phyloP scores from a whole-genome alignment of 1,140 invertebrate species.

The Drosophila sucinea region DNA sequence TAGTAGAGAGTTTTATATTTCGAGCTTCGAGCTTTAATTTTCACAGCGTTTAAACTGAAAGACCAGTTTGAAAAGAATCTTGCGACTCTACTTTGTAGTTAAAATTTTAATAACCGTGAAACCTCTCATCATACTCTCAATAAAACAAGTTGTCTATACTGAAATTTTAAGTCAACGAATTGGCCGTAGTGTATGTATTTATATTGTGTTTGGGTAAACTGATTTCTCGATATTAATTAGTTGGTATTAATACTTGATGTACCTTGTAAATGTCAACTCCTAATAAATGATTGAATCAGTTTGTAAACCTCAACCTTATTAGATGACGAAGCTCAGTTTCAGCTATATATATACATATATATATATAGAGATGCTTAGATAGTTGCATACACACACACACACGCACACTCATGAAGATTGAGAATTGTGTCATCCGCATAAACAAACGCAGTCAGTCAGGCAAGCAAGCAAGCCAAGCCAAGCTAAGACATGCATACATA shows the following conservation, averaged over 20 bases:
- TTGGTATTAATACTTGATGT: not conserved
- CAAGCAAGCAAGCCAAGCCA: slow-evolving; percentile 45
- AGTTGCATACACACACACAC: slow-evolving; percentile 13
- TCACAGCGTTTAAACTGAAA: not conserved
- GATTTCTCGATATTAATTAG: not conserved
- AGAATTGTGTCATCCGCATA: slow-evolving; percentile 75
- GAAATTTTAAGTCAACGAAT: not conserved
- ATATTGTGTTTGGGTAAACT: not conserved
- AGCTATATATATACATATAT: slow-evolving; percentile 12
- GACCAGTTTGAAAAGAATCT: not conserved
- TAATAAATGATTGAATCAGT: slow-evolving; percentile 34
- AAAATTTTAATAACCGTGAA: not conserved
- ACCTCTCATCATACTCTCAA: not conserved
- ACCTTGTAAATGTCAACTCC: slow-evolving; percentile 10
- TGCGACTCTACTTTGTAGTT: not conserved
- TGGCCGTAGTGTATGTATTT: not conserved
- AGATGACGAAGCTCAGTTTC: slow-evolving; percentile 20
- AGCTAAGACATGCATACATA: slow-evolving; percentile 3
- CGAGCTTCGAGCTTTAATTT: not conserved
- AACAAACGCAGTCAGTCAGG: slow-evolving; percentile 60
- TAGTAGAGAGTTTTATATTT: too few species aligned
- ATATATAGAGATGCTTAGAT: slow-evolving; percentile 6
- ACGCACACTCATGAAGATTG: slow-evolving; percentile 38
- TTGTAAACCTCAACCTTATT: slow-evolving; percentile 37
- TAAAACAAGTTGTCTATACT: not conserved